Percentiles rank a stretch among this genome's conserved stretches.
These are phyloP conservation scores for Pachyuromys duprasi DNA, from an alignment of 2,797 vertebrate genomes.

Conservation along the genomic window DNA sequence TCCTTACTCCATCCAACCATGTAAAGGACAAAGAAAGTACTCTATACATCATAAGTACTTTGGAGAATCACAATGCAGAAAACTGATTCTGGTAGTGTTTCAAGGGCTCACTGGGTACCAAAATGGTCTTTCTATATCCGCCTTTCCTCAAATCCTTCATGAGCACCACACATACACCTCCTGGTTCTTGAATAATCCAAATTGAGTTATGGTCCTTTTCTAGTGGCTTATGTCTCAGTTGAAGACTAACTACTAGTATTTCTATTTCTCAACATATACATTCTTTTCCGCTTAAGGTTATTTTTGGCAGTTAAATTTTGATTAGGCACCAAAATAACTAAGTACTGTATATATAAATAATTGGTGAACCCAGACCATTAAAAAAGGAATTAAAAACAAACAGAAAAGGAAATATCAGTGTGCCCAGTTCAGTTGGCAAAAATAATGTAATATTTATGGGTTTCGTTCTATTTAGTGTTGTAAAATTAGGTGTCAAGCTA, in stretches of 20 bases:
- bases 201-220: not conserved
- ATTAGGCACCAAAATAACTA: not conserved
- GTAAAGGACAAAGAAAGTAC: not conserved
- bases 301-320: slow-evolving; percentile 16
- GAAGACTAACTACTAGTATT: not conserved
- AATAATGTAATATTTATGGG: slow-evolving; percentile 13
- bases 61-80: not conserved
- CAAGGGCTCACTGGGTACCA: not conserved
- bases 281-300: not conserved
- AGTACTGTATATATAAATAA: slow-evolving; percentile 14
- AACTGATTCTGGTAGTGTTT: not conserved
- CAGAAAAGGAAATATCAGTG: not conserved
- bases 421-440: not conserved
- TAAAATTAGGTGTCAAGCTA: not conserved
- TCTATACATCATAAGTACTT: not conserved
- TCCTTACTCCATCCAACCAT: not conserved
- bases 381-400: not conserved
- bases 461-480: not conserved
- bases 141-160: not conserved
- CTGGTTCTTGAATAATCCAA: not conserved
- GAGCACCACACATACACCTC: not conserved
- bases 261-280: not conserved
- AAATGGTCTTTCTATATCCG: not conserved
- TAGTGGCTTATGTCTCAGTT: not conserved
- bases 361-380: not conserved